Percentiles rank a stretch among this genome's conserved stretches.
These are phyloP conservation scores for Elachura formosa DNA, from an alignment of 2,113 vertebrate species.

Conservation along the genomic window DNA sequence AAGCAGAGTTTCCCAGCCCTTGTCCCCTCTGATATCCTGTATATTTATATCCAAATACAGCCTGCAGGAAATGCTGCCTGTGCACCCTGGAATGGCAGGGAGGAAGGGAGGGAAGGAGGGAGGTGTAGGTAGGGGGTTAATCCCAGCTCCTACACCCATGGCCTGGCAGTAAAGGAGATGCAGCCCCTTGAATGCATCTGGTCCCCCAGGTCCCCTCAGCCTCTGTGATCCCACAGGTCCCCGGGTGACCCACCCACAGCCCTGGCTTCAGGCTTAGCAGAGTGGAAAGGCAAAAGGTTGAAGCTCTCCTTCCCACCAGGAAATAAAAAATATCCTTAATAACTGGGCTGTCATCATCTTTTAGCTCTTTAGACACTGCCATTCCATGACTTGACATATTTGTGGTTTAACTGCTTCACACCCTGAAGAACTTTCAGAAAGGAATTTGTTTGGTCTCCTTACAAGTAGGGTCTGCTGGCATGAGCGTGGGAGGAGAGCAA, in stretches of 20 bases:
- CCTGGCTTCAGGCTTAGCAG: background rate
- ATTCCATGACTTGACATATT: background rate
- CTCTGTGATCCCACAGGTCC: background rate
- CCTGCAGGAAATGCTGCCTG: background rate
- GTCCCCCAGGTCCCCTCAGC: background rate
- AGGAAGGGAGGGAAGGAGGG: background rate
- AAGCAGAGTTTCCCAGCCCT: background rate
- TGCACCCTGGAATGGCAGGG: background rate
- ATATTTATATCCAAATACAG: background rate
- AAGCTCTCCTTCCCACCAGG: background rate
- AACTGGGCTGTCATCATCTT: background rate
- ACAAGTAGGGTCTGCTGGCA: fast-evolving
- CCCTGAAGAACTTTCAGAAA: background rate
- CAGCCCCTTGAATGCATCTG: background rate
- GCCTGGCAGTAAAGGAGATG: background rate
- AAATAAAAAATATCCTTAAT: background rate
- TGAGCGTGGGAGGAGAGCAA: background rate
- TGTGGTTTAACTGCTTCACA: background rate
- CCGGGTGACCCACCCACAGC: background rate
- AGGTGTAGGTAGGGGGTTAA: background rate
- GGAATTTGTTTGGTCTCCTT: background rate
- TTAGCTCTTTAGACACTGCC: background rate
- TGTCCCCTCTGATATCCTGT: background rate
- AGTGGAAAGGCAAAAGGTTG: background rate
- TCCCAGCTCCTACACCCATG: fast-evolving